Base-by-base conservation (phyloP, 2,113 vertebrate species). In the Canis aureus region DNA sequence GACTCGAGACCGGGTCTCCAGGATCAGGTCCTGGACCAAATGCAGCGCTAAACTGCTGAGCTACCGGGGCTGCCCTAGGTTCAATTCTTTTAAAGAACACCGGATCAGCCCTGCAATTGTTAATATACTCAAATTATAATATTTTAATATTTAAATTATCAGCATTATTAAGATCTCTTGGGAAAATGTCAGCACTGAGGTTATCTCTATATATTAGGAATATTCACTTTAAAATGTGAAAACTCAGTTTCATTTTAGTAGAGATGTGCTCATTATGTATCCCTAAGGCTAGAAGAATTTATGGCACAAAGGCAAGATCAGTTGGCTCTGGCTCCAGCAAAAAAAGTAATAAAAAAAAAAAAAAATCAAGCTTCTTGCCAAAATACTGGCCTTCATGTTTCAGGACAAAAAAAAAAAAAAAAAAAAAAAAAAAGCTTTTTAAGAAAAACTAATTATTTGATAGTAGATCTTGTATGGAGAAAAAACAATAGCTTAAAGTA, bases 121-220 rank as follows among this genome's bases (percentile, higher is more conserved):
- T 79, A 90, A 90, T 88, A 69, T 62, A 57, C 8, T 73, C 19
- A 94, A 83, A 86, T 93, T 83, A 79, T 51, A 73, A 84, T 89
- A 89, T 78, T 86, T 92, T 84, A 96, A 98, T 94, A 83, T 96
- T 97, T 94, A 64, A 95, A 85, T 79, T 69, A 57, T 95, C 55
- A 89, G 23, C 66, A 76, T 83, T 95, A 60, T 90, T 92, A 76
- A 60, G 16, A 81, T 43, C n/a, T 90, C 64, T 71, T 80, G 74
- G 38, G 80, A 97, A 51, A 96, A 60, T 87, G n/a, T 97, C 51
- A 64, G 29, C 15, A 86, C 57, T 32, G 73, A 97, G 29, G n/a
- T 96, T 83, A 94, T 95, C 85, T 80, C 27, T 96, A 80, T 87
- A 3, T 93, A 96, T 97, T 93, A 93, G 22, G 95, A 90, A 92